Percentiles rank a stretch among this genome's conserved stretches.
Conservation (phyloP, 2,888 invertebrate genomes). For the Lordiphosa andalusiaca region DNA sequence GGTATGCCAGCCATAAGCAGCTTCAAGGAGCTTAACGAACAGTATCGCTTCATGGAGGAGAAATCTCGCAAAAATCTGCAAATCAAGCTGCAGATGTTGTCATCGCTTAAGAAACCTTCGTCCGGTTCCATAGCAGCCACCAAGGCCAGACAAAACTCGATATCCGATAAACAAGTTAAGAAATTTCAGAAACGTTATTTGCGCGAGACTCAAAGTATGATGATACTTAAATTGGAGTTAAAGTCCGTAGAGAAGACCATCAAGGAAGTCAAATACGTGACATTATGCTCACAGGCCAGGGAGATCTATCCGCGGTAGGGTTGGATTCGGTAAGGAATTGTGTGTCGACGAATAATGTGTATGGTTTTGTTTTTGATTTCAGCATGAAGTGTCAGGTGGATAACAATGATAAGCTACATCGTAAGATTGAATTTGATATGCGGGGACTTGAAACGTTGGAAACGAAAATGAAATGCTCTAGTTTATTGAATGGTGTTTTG, state of each 20-base stretch:
- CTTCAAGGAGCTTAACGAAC: constrained; percentile 67
- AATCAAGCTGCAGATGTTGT: constrained; percentile 63
- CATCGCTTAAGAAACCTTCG: constrained; percentile 46
- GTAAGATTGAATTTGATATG: constrained; percentile 68
- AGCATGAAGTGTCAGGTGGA: constrained; percentile 77
- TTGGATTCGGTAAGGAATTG: neutral
- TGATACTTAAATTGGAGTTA: constrained; percentile 68
- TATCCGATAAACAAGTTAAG: too few relatives aligned
- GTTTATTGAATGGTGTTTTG: constrained; percentile 66
- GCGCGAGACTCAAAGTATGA: constrained; percentile 79
- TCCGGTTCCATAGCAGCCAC: neutral
- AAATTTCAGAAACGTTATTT: constrained; percentile 68
- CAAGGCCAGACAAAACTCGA: constrained; percentile 17
- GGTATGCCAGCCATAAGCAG: constrained; percentile 77
- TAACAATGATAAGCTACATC: constrained; percentile 74
- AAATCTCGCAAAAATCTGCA: constrained; percentile 69
- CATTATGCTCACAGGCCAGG: constrained; percentile 74
- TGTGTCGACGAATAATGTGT: too few relatives aligned
- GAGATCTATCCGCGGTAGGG: constrained; percentile 77
- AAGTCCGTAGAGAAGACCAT: constrained; percentile 76
- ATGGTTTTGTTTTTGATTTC: neutral
- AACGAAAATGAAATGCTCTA: constrained; percentile 67
- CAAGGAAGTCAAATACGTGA: constrained; percentile 77
- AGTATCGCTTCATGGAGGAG: constrained; percentile 72
- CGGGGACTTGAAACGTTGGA: constrained; percentile 65